Evolutionary conservation across 2,888 invertebrate species (phyloP), one percentile per base, ranked within the genome.

Genomic region (Mythimna vitellina): DNA sequence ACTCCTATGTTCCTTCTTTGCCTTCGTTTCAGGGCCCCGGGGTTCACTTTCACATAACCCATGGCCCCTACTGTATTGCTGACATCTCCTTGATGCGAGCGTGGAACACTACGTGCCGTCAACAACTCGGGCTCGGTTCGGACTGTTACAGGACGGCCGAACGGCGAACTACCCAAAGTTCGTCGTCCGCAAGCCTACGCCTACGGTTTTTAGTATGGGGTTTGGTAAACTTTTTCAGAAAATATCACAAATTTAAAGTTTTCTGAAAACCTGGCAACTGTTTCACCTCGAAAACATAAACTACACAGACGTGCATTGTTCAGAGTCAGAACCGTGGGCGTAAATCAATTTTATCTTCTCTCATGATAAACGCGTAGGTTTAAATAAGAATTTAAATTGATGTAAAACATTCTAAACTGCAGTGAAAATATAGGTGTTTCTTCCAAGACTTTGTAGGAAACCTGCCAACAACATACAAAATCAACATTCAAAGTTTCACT

Each of bases 291-390:
- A 74, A 17, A 25, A 63, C 14, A 57, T 42, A 25, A 42, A 25
- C 32, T 65, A 42, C 17, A 17, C 22, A 17, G 6, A 57, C n/a
- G 25, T 42, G 14, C 17, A 66, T 58, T 32, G 57, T 29, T n/a
- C 25, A 35, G n/a, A 25, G 58, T 58, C 22, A 51, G 8, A 56
- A 32, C 38, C 25, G 35, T 54, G 7, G 54, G 7, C 25, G 14
- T 56, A 57, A 53, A 51, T 57, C 8, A 57, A 42, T 14, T 76
- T 53, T n/a, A 67, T 29, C 1, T 66, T 53, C 46, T 29, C 7
- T 10, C n/a, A 46, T 35, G n/a, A 53, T 25, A 42, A 42, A 42
- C 22, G 20, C 7, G 4, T 51, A 57, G 9, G 42, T 62, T 32
- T 20, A 12, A 46, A 35, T n/a, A 1, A 12, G 14, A 51, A 73